Evolutionary conservation across 2,113 vertebrate genomes (phyloP).

Genomic region (Thunnus thynnus): DNA sequence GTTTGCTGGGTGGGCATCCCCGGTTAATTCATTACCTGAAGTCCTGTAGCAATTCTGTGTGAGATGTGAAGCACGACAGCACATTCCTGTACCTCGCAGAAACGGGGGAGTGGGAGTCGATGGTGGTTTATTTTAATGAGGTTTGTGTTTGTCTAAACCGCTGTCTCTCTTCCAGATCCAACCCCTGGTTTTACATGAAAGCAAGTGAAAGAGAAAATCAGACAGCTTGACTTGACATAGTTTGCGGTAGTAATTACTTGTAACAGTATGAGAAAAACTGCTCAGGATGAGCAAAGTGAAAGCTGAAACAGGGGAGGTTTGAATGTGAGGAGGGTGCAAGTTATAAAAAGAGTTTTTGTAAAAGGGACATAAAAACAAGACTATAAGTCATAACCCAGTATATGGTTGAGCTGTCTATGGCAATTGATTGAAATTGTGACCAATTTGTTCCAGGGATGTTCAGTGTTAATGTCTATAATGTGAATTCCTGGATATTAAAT

Average conservation of each 20-base stretch:
- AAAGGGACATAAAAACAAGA: slow-evolving; percentile 19
- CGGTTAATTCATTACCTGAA: slow-evolving; percentile 76
- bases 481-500: too few species aligned
- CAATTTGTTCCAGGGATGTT: too few species aligned
- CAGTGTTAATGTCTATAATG: too few species aligned
- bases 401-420: too few species aligned
- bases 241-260: background rate
- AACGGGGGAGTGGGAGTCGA: slow-evolving; percentile 65
- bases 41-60: slow-evolving; percentile 47
- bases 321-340: background rate
- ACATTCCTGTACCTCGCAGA: slow-evolving; percentile 60
- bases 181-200: slow-evolving; percentile 42
- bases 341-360: background rate
- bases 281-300: slow-evolving; percentile 12
- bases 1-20: slow-evolving; percentile 62
- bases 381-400: too few species aligned
- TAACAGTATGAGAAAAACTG: slow-evolving; percentile 18
- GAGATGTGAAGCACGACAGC: slow-evolving; percentile 51
- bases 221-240: slow-evolving; percentile 30
- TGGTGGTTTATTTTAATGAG: slow-evolving; percentile 69
- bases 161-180: slow-evolving; percentile 30
- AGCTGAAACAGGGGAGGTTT: background rate
- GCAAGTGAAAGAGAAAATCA: slow-evolving; percentile 19
- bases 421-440: too few species aligned
- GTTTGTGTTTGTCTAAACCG: slow-evolving; percentile 73